phyloP scores from a whole-genome alignment of 1,140 invertebrate species.

The Drosophila saltans region DNA sequence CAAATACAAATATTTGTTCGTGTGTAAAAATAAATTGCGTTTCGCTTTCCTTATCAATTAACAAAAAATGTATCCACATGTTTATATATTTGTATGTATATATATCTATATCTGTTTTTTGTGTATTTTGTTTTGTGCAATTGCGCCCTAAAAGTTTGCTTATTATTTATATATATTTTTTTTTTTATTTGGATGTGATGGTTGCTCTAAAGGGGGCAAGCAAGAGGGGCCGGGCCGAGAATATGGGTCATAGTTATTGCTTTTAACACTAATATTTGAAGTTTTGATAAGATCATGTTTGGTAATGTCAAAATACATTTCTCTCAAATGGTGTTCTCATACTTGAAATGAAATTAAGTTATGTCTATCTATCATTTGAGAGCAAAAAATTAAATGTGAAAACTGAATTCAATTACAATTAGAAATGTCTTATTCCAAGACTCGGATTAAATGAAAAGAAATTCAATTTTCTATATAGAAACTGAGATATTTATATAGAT shows the following conservation, averaged over 20 bases:
- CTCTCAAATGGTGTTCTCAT: no score
- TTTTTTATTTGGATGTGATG: background rate
- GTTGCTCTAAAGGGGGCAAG: background rate
- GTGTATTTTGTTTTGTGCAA: conserved; percentile 42
- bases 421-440: no score
- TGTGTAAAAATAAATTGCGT: conserved; percentile 22
- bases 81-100: background rate
- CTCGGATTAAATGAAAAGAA: no score
- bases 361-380: no score
- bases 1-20: conserved; percentile 33
- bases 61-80: background rate
- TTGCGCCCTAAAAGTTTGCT: conserved; percentile 30
- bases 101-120: conserved; percentile 18
- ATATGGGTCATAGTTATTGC: conserved; percentile 2
- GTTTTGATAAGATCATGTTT: conserved; percentile 3
- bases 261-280: conserved; percentile 9
- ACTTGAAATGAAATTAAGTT: no score
- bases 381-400: no score
- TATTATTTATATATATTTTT: background rate
- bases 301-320: no score
- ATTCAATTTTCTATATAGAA: no score
- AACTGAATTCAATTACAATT: no score
- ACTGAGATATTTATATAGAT: no score
- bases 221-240: background rate
- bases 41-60: conserved; percentile 18